These are phyloP conservation scores for Leptopilina clavipes DNA, from an alignment of 1,140 invertebrate species.

Conservation along the genomic window DNA sequence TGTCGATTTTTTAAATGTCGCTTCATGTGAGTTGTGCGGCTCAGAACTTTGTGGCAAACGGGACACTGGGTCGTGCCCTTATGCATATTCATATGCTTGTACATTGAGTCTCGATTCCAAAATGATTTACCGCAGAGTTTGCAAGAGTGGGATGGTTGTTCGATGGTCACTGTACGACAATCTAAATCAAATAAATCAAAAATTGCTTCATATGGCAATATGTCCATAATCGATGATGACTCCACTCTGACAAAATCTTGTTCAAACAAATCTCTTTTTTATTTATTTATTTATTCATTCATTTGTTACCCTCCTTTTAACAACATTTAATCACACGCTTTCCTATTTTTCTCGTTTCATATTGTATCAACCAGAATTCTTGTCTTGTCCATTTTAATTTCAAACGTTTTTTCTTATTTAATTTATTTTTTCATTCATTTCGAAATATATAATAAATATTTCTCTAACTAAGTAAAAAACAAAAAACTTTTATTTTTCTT, in stretches of 20 bases:
- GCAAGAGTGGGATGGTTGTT: conserved; percentile 75
- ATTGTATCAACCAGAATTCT: background rate
- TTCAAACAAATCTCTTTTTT: conserved; percentile 34
- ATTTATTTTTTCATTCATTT: background rate
- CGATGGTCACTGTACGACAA: conserved; percentile 74
- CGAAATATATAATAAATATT: too few species aligned
- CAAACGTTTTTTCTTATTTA: background rate
- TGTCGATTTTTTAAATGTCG: conserved; percentile 74
- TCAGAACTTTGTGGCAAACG: conserved; percentile 75
- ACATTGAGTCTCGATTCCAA: conserved; percentile 76
- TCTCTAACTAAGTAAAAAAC: too few species aligned
- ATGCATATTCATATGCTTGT: conserved; percentile 77
- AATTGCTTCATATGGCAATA: conserved; percentile 49
- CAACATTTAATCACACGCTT: conserved; percentile 31
- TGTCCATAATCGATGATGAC: conserved; percentile 39
- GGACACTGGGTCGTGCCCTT: conserved; percentile 75
- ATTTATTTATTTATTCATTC: too few species aligned
- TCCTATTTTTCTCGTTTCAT: conserved; percentile 42
- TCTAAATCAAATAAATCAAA: conserved; percentile 73
- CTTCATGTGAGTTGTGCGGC: conserved; percentile 74
- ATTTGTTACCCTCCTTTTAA: background rate
- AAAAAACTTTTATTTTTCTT: too few species aligned
- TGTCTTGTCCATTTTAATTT: background rate
- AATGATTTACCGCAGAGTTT: conserved; percentile 76
- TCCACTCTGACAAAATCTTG: conserved; percentile 16